phyloP scores from a whole-genome alignment of 2,797 vertebrate genomes.

The Muscicapa comitata region DNA sequence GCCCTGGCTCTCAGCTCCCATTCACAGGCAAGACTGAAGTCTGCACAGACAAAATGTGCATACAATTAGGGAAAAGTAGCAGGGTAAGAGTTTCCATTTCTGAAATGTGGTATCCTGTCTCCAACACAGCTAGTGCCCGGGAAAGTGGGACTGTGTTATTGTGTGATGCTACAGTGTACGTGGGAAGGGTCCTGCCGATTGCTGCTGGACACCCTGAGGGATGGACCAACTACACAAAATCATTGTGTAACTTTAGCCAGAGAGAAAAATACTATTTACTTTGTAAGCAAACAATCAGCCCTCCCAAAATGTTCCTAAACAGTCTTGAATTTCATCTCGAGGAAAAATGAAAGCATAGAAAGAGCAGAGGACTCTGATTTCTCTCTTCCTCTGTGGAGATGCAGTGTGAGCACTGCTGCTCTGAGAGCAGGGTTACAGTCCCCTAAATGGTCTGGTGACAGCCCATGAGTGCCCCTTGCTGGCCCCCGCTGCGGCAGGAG shows the following conservation, averaged over 20 bases:
- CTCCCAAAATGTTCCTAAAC: background rate
- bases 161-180: background rate
- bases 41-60: background rate
- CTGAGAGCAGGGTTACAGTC: background rate
- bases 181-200: background rate
- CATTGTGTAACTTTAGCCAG: background rate
- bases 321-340: background rate
- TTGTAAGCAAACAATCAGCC: background rate
- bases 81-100: constrained; percentile 36
- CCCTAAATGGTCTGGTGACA: background rate
- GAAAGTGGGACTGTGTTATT: background rate
- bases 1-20: background rate
- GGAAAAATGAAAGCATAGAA: background rate
- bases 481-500: background rate
- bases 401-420: background rate
- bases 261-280: background rate
- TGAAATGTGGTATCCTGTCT: background rate
- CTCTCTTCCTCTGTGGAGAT: background rate
- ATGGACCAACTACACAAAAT: background rate
- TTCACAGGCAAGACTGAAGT: background rate
- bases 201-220: background rate
- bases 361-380: background rate
- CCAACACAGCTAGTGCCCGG: background rate
- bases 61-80: background rate
- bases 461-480: background rate